Base-by-base conservation (phyloP, 2,888 invertebrate genomes). In the Colostygia pectinataria region DNA sequence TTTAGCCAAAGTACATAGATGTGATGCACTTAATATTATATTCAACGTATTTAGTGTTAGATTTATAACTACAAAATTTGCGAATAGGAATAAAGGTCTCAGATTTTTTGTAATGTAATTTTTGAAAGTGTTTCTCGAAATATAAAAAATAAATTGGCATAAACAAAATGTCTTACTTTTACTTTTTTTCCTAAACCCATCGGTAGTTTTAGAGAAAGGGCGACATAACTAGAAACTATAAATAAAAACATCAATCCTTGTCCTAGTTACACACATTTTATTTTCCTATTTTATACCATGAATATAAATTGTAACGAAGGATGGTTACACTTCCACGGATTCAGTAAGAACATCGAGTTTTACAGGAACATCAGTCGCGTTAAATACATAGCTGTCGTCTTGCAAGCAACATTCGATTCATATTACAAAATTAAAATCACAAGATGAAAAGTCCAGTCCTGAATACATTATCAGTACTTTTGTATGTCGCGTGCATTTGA, bases 241-340 rank as follows among this genome's bases (percentile, higher is more conserved):
- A 87, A 84, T 87, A 58, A 87, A n/a, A 88, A 88, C 85, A 77
- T 60, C 79, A 55, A 56, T 77, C 61, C 58, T 71, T 77, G 77
- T 83, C 73, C 87, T 89, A 89, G 79, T 84, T 86, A 88, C 89
- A 90, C 89, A 88, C 88, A 86, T 81, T 82, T 86, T 86, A 83
- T 86, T 89, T 74, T 69, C 70, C 81, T 85, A 85, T 83, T 81
- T 81, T 83, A 83, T 85, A 85, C 73, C 80, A 83, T 83, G 81
- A 61, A 83, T 87, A 86, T 77, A 83, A 86, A 83, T 82, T 74
- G 80, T 87, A 89, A 89, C 87, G 80, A 78, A 89, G 74, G 85
- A 84, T 86, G 83, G 79, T 79, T 83, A 83, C 74, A 80, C 71
- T 79, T 82, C 83, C 73, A 80, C 71, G 71, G 59, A 61, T 68